Base-by-base conservation (phyloP, 2,888 invertebrate genomes). In the Mechanitis mazaeus region DNA sequence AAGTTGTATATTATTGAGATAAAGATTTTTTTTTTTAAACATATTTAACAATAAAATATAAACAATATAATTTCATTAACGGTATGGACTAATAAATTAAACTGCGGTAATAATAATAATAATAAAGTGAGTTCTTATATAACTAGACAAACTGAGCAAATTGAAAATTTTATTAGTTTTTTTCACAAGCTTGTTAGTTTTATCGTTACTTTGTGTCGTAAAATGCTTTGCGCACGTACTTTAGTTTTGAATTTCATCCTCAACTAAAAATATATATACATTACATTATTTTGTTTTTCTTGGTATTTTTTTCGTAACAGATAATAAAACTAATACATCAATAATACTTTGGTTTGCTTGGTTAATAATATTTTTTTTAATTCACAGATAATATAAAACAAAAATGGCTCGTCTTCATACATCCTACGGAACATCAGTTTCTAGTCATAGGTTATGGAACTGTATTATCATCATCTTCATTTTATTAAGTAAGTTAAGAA, bases 361-460 rank as follows among this genome's bases (percentile, higher is more conserved):
- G 42, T 42, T 42, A 11, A 3, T 42, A 9, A 9, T 11, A 9
- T 9, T 9, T 42, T 42, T 9, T 42, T 42, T 42, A 9, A 9
- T 85, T 72, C 74, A 69, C 82, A 79, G 85, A 84, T 83, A 79
- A 55, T n/a, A 65, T 66, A 71, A 56, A 63, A 61, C 71, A 64
- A 68, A 75, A 75, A 88, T 89, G 89, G 83, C 83, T 72, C 76
- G 74, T 68, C 82, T 80, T 78, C 75, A 76, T 77, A 77, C 64
- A 69, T 65, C 69, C 69, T 79, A 64, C 72, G 75, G 64, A 71
- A 72, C 55, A 69, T 59, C 69, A 70, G 74, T 67, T 68, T 71
- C 87, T 85, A 87, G 87, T 87, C 88, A 83, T 84, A 85, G 83
- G 61, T 72, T 85, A 82, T 83, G 78, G 75, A 77, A 75, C 63